These are phyloP conservation scores for Falco novaeseelandiae DNA, from an alignment of 2,797 vertebrate genomes.

Conservation along the genomic window DNA sequence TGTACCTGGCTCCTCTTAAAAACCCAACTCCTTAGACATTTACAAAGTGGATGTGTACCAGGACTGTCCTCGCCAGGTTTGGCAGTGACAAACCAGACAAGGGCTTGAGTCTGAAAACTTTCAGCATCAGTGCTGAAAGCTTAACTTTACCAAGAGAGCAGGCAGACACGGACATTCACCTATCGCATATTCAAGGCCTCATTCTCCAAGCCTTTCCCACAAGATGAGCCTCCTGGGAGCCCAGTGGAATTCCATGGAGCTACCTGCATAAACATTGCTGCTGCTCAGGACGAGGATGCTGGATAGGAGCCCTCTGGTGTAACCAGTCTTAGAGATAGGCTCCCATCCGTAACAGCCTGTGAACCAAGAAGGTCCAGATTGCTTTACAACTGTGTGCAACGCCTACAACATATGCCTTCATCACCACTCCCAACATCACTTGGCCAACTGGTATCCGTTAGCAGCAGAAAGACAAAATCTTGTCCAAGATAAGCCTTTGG, in stretches of 20 bases:
- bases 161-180: not conserved
- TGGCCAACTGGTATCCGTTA: not conserved
- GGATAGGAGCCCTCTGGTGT: rapidly evolving
- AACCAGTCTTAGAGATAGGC: not conserved
- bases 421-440: not conserved
- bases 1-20: conserved; percentile 33
- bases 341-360: not conserved
- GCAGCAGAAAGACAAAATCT: not conserved
- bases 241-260: not conserved
- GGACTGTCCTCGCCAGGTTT: not conserved
- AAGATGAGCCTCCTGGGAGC: not conserved
- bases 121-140: not conserved
- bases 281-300: not conserved
- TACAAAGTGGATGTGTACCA: not conserved
- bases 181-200: not conserved
- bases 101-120: conserved; percentile 7
- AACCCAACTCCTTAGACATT: conserved; percentile 16
- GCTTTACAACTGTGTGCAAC: not conserved
- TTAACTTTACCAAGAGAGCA: not conserved
- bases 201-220: not conserved
- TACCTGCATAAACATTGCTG: not conserved
- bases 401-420: not conserved
- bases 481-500: not conserved
- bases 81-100: conserved; percentile 16
- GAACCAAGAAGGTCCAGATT: not conserved